phyloP scores from a whole-genome alignment of 1,140 invertebrate species.

The Mya arenaria region DNA sequence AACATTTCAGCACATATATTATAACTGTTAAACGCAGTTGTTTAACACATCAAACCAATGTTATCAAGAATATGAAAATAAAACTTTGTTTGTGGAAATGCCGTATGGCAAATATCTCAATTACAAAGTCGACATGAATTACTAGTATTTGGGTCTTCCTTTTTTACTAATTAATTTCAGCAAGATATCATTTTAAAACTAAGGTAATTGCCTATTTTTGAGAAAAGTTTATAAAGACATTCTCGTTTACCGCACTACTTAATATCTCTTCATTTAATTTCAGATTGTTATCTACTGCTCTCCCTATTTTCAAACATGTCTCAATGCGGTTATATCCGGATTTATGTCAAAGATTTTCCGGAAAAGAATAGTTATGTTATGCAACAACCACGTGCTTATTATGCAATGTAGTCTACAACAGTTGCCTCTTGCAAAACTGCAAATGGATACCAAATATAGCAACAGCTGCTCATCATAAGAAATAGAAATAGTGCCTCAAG shows the following conservation, averaged over 20 bases:
- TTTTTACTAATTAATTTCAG: neutral
- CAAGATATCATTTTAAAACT: neutral
- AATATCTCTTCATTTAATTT: conserved; percentile 34
- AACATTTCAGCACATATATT: too few species aligned
- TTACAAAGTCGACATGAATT: neutral
- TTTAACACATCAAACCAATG: too few species aligned
- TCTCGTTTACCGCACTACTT: neutral
- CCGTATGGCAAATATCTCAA: too few species aligned
- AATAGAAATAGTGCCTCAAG: too few species aligned
- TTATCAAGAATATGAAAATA: too few species aligned
- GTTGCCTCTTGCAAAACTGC: conserved; percentile 31
- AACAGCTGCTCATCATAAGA: too few species aligned
- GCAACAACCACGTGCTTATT: conserved; percentile 35
- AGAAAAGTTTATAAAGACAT: neutral
- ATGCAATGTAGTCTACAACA: neutral
- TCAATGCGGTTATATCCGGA: conserved; percentile 84
- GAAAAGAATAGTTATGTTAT: conserved; percentile 50
- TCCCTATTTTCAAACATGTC: conserved; percentile 79
- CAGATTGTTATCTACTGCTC: conserved; percentile 74
- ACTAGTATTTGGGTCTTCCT: neutral
- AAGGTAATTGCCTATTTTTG: neutral
- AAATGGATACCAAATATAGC: conserved; percentile 53
- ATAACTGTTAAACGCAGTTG: too few species aligned
- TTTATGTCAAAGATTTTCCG: conserved; percentile 84
- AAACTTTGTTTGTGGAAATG: too few species aligned